Percentiles rank a stretch among this genome's conserved stretches.
These are phyloP conservation scores for Okapia johnstoni DNA, from an alignment of 2,113 vertebrate genomes.

Conservation along the genomic window DNA sequence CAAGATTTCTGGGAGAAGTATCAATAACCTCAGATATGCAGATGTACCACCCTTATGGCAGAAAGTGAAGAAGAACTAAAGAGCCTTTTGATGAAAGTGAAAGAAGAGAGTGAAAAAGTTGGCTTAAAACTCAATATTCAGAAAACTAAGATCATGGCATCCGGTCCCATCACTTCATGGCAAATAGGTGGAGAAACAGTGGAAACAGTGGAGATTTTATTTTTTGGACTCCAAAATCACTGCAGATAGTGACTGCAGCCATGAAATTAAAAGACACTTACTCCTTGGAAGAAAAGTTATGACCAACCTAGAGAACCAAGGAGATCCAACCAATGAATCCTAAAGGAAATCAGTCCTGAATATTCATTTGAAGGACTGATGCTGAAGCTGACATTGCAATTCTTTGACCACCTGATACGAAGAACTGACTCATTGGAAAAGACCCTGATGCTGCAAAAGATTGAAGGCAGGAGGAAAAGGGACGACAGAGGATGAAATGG, in stretches of 20 bases:
- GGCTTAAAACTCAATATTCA: neutral
- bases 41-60: neutral
- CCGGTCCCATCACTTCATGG: neutral
- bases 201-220: neutral
- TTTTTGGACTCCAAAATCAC: neutral
- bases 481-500: neutral
- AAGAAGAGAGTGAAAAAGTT: neutral
- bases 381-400: neutral
- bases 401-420: neutral
- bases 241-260: neutral
- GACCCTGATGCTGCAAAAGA: neutral
- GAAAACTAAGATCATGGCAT: neutral
- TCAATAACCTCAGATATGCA: neutral
- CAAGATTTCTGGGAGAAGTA: neutral
- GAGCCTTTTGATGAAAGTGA: neutral
- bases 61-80: neutral
- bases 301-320: neutral
- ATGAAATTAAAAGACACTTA: accelerated
- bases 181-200: neutral
- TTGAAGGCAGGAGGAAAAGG: neutral
- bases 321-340: neutral
- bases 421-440: neutral
- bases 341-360: neutral
- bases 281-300: neutral
- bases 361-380: neutral